Base-by-base conservation (phyloP, 35 echinoderm and acorn worm genomes). In the Diadema setosum region DNA sequence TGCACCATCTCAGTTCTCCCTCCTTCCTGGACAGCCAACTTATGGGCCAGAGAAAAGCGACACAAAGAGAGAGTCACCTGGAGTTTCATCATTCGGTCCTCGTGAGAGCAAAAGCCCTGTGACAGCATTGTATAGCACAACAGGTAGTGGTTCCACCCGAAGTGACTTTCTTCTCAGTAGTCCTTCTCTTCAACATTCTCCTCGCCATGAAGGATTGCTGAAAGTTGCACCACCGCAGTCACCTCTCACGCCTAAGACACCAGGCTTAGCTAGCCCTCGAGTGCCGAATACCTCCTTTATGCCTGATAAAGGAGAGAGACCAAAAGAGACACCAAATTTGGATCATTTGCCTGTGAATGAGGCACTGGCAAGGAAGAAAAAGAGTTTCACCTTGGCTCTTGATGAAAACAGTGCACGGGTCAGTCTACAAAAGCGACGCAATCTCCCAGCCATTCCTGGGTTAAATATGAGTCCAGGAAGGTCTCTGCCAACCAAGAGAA, bases 401-500 rank as follows among this genome's bases (percentile, higher is more conserved):
- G 70, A 76, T 43, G 70, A 76, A 25, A 43, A n/a, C 33, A 76
- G 70, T 43, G 70, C 70, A 25, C 27, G 70, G 43, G 70, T 40
- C 18, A 76, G 70, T 76, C 40, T 76, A 14, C 70, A 76, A 24
- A 76, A 76, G 21, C 70, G 70, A 20, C 37, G 70, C n/a, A 76
- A 76, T 76, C 70, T 76, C 2, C 70, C 70, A 76, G 70, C 70
- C 25, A 76, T 76, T 3, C 70, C 70, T 40, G 70, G 70, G 37
- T 76, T 76, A n/a, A 76, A 76, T 35, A 76, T 76, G 70, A 76
- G 70, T 76, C 70, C 70, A 42, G 70, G 70, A 76, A 76, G 40
- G 24, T 37, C 70, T 76, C 33, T 76, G 37, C 70, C 70, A 33
- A 40, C 70, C 9, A 76, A 43, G 40, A 37, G 70, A 76, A 76